Evolutionary conservation across 2,797 vertebrate species (phyloP), one percentile per base, ranked within the genome.

Genomic region (Sebastes dallii): DNA sequence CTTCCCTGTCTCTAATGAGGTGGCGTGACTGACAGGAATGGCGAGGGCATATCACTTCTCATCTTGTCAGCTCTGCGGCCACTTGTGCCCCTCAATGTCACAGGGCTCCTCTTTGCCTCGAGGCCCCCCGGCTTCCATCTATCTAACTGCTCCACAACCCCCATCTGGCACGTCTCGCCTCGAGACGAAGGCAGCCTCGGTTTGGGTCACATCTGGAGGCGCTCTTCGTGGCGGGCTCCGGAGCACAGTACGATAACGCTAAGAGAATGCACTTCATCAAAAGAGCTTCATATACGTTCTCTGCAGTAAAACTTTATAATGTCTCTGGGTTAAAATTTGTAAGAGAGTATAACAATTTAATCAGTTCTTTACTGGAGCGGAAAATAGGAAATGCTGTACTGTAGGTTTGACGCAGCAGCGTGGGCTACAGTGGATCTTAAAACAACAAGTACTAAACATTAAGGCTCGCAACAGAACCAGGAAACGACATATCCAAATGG

Each of bases 11-110:
- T 93, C 91, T 94, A 95, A 95, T 94, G 92, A 95, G 94, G 92
- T 90, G 88, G 89, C 88, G 81, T 94, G 93, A 94, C 91, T 92
- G 93, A 93, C 94, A 94, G 92, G 56, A 69, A 88, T 85, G 82
- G 92, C 62, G 92, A 91, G 93, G 93, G 92, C 93, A 94, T 90
- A 93, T 94, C 93, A 94, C 91, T 91, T 94, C 92, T 92, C 91
- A 94, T 95, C 93, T 93, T 91, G 94, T 95, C 94, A 95, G 86
- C 88, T 89, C 86, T 85, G 86, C 80, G 78, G 92, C 91, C 93
- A 92, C 90, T 92, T 89, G 88, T 91, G 89, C 89, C 92, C 91
- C 92, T 92, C 93, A 93, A 91, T 94, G 94, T 95, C 94, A 94
- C 88, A 90, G 90, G 90, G 91, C 89, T 88, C 78, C 70, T 87